Conservation (phyloP, 2,888 invertebrate species). For the Heteromurus nitidus region DNA sequence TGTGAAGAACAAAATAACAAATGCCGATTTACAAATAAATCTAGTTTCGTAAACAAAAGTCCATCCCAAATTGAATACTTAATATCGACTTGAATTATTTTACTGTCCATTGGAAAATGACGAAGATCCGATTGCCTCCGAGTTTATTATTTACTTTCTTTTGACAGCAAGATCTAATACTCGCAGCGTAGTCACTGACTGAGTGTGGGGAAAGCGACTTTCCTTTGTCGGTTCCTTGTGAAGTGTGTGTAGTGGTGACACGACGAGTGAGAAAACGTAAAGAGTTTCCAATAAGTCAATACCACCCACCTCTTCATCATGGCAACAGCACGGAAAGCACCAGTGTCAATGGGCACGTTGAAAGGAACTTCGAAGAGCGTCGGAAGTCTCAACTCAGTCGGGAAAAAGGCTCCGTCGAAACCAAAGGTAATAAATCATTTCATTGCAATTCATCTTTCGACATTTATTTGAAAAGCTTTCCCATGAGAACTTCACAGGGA, state of each 20-base stretch:
- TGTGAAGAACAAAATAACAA: conserved; percentile 20
- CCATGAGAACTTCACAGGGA: not conserved
- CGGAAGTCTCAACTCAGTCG: conserved; percentile 14
- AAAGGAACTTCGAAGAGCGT: conserved; percentile 30
- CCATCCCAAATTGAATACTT: not conserved
- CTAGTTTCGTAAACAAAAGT: not conserved
- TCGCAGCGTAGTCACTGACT: no score
- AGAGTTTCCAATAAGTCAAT: conserved; percentile 2
- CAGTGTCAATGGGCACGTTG: conserved; percentile 3
- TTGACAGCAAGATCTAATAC: no score
- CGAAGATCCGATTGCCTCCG: no score
- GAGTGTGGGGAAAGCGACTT: not conserved
- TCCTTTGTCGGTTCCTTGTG: not conserved
- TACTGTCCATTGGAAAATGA: not conserved
- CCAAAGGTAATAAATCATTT: conserved; percentile 41
- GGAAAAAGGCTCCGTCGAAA: conserved; percentile 26
- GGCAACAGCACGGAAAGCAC: not conserved
- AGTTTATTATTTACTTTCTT: no score
- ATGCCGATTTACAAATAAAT: not conserved
- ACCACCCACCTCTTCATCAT: conserved; percentile 29
- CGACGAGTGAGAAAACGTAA: not conserved
- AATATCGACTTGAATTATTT: not conserved
- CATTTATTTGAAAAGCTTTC: not conserved
- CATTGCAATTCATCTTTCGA: not conserved
- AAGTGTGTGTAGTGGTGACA: not conserved